A percentile compares a stretch with the other conserved stretches of the same genome.
These are phyloP conservation scores for Paelopatides confundens DNA, from an alignment of 53 echinoderm and acorn worm genomes.

Conservation along the genomic window DNA sequence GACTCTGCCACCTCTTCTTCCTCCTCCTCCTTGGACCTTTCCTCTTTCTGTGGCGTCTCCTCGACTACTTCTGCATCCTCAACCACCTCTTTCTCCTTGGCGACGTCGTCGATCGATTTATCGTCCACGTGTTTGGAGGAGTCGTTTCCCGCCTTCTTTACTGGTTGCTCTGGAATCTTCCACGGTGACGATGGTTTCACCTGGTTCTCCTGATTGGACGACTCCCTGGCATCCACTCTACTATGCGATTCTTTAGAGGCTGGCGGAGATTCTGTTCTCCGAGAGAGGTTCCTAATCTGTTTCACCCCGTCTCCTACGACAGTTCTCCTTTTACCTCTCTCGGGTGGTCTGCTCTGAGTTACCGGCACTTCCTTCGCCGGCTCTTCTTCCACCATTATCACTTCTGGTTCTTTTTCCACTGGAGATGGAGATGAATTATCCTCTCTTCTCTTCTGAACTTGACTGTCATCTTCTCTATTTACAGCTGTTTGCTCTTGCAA, in stretches of 20 bases:
- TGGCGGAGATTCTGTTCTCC: background rate
- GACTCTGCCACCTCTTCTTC: conserved; percentile 12
- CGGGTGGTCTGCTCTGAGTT: conserved; percentile 12
- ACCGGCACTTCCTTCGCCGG: background rate
- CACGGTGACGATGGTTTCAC: conserved; percentile 53
- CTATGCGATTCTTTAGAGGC: conserved; percentile 21
- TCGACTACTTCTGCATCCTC: background rate
- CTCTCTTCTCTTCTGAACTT: background rate
- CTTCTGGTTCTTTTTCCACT: background rate
- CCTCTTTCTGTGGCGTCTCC: background rate
- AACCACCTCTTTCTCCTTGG: background rate
- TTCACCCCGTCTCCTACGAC: background rate
- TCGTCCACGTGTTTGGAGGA: conserved; percentile 16
- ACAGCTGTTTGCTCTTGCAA: background rate
- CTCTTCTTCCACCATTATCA: background rate
- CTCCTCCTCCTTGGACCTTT: background rate
- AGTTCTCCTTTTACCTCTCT: conserved; percentile 9
- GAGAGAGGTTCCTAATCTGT: conserved; percentile 17
- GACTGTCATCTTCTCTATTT: background rate
- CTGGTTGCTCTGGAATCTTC: conserved; percentile 20
- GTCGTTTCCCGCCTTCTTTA: background rate
- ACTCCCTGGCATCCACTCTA: conserved; percentile 55
- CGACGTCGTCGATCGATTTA: conserved; percentile 36
- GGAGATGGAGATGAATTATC: background rate
- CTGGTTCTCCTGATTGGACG: conserved; percentile 54